A percentile compares a stretch with the other conserved stretches of the same genome.
These are phyloP conservation scores for Carcinoscorpius rotundicauda DNA, from an alignment of 1,140 invertebrate species.

Conservation along the genomic window DNA sequence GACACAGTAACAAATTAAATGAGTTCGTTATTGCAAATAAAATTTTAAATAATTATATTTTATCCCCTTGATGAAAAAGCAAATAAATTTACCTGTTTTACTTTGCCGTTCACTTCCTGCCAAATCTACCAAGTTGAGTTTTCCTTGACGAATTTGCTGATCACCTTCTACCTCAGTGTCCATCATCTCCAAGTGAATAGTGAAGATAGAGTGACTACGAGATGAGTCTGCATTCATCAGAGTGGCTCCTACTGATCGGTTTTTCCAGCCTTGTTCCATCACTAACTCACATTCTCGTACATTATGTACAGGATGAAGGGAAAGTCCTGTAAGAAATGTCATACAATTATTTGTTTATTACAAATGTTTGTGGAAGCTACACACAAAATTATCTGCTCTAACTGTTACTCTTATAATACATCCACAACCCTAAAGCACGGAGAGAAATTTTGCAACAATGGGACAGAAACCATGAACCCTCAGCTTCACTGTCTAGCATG, in stretches of 20 bases:
- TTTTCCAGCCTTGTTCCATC: conserved; percentile 60
- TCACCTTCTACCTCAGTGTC: conserved; percentile 38
- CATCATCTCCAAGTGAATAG: conserved; percentile 71
- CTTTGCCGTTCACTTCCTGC: conserved; percentile 76
- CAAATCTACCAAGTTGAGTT: conserved; percentile 81
- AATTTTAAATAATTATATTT: no score
- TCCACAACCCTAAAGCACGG: no score
- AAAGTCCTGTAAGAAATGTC: conserved; percentile 32
- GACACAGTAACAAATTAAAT: no score
- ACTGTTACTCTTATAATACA: no score
- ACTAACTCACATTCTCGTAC: conserved; percentile 56
- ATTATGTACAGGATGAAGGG: conserved; percentile 60
- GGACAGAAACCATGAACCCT: no score
- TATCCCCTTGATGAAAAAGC: no score
- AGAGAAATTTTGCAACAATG: no score
- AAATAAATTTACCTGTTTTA: conserved; percentile 48
- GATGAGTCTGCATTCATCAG: conserved; percentile 79
- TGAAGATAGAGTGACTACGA: conserved; percentile 82
- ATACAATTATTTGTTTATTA: no score
- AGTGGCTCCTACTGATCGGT: conserved; percentile 60
- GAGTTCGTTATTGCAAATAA: no score
- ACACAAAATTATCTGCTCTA: no score
- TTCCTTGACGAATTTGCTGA: conserved; percentile 40
- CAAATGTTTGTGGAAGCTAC: no score
- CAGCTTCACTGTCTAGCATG: no score